Percentiles rank a stretch among this genome's conserved stretches.
Conservation (phyloP, 2,888 invertebrate species). For the Eupithecia centaureata region DNA sequence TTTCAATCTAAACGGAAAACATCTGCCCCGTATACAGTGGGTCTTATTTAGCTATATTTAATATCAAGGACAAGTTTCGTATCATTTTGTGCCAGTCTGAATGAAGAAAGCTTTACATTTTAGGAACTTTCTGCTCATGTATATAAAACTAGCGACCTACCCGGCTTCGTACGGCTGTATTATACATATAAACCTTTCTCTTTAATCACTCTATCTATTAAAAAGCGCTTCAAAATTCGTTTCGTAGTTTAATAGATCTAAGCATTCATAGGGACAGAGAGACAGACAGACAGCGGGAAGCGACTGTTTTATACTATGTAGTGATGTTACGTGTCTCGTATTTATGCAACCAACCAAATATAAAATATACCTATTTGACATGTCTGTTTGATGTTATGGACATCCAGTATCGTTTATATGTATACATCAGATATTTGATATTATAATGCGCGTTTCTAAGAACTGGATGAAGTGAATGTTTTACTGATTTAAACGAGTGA, state of each 20-base stretch:
- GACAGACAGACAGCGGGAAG: too few species aligned
- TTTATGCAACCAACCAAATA: not conserved
- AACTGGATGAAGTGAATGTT: conserved; percentile 14
- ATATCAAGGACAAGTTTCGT: conserved; percentile 27
- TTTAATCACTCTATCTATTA: too few species aligned
- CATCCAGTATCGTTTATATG: conserved; percentile 48
- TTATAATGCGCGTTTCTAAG: conserved; percentile 55
- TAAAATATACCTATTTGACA: not conserved
- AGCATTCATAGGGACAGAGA: too few species aligned
- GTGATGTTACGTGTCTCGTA: not conserved
- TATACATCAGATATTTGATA: conserved; percentile 58
- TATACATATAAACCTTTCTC: too few species aligned
- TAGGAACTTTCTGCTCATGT: not conserved
- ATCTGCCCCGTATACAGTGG: conserved; percentile 31
- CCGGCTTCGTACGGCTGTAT: too few species aligned
- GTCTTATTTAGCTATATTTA: conserved; percentile 17
- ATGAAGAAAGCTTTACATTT: not conserved
- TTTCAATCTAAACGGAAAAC: conserved; percentile 35
- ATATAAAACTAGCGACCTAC: too few species aligned
- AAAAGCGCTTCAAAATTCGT: too few species aligned
- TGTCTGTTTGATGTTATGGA: conserved; percentile 4
- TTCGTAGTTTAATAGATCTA: too few species aligned
- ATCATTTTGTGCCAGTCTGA: conserved; percentile 2
- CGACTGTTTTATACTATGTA: too few species aligned
- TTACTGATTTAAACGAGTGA: conserved; percentile 10